These are phyloP conservation scores for Yponomeuta evonymella DNA, from an alignment of 2,888 invertebrate species.

Conservation along the genomic window DNA sequence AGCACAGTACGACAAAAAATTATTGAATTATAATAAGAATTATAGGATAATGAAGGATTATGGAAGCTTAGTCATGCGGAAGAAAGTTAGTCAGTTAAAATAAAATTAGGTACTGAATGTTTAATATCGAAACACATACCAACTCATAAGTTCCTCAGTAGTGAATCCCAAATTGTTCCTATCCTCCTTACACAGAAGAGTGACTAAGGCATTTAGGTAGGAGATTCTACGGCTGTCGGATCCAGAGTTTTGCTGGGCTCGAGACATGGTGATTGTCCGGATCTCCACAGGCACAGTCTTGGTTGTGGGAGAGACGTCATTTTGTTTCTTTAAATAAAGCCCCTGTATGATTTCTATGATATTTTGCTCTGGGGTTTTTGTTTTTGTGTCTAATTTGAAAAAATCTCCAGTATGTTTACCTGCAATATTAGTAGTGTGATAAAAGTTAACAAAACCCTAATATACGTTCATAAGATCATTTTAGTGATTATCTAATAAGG, in stretches of 20 bases:
- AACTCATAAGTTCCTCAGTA: constrained; percentile 83
- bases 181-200: constrained; percentile 81
- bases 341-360: constrained; percentile 79
- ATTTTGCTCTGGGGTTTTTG: constrained; percentile 77
- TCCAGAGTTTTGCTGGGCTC: constrained; percentile 78
- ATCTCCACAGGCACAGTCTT: constrained; percentile 54
- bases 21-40: too few species aligned
- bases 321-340: constrained; percentile 69
- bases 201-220: constrained; percentile 92
- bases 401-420: constrained; percentile 73
- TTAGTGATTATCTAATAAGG: too few species aligned
- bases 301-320: constrained; percentile 59
- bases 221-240: constrained; percentile 88
- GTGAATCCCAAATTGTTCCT: constrained; percentile 81
- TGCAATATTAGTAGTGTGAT: constrained; percentile 9
- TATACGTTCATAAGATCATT: too few species aligned
- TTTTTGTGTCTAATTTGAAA: constrained; percentile 77
- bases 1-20: too few species aligned
- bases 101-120: too few species aligned
- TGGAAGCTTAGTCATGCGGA: too few species aligned
- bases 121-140: constrained; percentile 37
- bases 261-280: constrained; percentile 76
- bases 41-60: too few species aligned
- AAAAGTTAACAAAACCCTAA: constrained; percentile 25
- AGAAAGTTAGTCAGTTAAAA: too few species aligned